Percentiles rank a stretch among this genome's conserved stretches.
Evolutionary conservation across 2,888 invertebrate species (phyloP).

Genomic region (Melanotus villosus): DNA sequence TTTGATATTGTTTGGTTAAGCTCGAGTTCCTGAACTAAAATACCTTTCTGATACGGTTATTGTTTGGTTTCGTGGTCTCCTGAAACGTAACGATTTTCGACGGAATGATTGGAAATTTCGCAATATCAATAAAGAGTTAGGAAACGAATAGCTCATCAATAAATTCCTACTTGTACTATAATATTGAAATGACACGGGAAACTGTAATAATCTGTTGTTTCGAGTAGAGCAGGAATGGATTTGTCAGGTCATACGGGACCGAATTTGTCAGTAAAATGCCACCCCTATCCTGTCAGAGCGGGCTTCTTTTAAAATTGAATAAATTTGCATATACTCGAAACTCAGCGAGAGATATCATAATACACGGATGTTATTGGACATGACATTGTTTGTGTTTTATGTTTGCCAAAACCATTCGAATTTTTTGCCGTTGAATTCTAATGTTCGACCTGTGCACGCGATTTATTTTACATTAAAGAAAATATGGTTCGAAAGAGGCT

Average conservation of each 20-base stretch:
- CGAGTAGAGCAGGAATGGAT: conserved; percentile 35
- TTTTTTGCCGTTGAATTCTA: conserved; percentile 11
- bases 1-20: conserved; percentile 39
- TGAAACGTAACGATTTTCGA: conserved; percentile 11
- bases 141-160: not conserved
- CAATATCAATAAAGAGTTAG: conserved; percentile 20
- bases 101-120: conserved; percentile 25
- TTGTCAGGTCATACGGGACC: conserved; percentile 37
- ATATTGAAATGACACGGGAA: not conserved
- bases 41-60: conserved; percentile 24
- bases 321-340: conserved; percentile 44
- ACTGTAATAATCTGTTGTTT: not conserved
- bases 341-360: conserved; percentile 36
- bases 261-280: conserved; percentile 34
- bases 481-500: not conserved
- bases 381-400: conserved; percentile 32
- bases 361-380: conserved; percentile 37
- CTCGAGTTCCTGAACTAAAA: conserved; percentile 27
- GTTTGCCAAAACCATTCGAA: conserved; percentile 13
- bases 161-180: not conserved
- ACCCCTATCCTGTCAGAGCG: conserved; percentile 37
- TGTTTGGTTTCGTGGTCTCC: conserved; percentile 33
- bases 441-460: not conserved
- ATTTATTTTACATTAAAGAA: conserved; percentile 12
- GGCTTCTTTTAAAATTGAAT: conserved; percentile 45